Evolutionary conservation across 2,113 vertebrate genomes (phyloP).

Genomic region (cattle (Bos taurus)): DNA sequence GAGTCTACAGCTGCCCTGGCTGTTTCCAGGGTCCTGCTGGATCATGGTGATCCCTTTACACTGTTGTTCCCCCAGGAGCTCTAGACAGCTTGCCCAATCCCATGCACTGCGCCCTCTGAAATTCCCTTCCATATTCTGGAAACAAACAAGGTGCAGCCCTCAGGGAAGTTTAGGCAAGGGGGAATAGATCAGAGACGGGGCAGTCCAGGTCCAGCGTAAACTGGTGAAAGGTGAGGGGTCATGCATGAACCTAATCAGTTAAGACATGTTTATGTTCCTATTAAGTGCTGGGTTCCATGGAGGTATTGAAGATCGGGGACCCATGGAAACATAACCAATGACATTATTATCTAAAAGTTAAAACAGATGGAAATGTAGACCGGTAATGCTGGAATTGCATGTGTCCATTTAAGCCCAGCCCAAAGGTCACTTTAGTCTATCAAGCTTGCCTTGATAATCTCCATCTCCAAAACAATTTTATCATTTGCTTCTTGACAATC

Average conservation of each 20-base stretch:
- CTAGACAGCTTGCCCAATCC: neutral
- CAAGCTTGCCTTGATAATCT: neutral
- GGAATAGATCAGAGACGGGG: neutral
- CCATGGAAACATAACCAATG: neutral
- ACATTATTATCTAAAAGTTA: neutral
- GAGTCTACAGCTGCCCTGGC: neutral
- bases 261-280: neutral
- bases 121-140: neutral
- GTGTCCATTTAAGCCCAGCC: neutral
- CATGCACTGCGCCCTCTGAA: neutral
- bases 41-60: neutral
- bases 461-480: neutral
- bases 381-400: neutral
- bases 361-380: neutral
- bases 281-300: too few relatives aligned
- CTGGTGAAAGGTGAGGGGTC: neutral
- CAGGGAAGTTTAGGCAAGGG: neutral
- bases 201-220: neutral
- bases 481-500: neutral
- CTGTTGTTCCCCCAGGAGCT: neutral
- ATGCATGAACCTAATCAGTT: neutral
- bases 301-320: neutral
- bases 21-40: neutral
- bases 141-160: neutral
- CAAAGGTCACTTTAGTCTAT: neutral